These are phyloP conservation scores for Xanthostigma xanthostigma DNA, from an alignment of 2,888 invertebrate genomes.

Conservation along the genomic window DNA sequence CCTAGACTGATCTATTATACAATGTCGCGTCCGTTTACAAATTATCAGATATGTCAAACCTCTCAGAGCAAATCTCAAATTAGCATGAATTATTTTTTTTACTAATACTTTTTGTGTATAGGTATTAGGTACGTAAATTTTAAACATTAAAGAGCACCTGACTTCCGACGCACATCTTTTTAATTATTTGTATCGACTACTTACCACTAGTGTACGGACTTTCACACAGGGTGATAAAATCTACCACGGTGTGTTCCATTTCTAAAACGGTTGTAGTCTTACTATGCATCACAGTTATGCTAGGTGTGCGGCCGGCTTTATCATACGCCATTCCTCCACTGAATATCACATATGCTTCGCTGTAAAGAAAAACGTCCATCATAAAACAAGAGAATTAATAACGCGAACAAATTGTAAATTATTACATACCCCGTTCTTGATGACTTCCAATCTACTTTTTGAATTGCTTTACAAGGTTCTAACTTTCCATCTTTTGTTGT, in stretches of 20 bases:
- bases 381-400: conserved; percentile 4
- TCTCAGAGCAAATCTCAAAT: too few relatives aligned
- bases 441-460: conserved; percentile 91
- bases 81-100: too few relatives aligned
- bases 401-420: not conserved
- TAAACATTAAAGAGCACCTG: too few relatives aligned
- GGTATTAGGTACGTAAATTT: too few relatives aligned
- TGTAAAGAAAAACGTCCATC: conserved; percentile 28
- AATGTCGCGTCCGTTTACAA: too few relatives aligned
- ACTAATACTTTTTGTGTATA: too few relatives aligned
- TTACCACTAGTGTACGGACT: conserved; percentile 85
- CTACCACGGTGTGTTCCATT: conserved; percentile 97
- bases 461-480: conserved; percentile 88
- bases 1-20: too few relatives aligned
- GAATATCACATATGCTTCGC: conserved; percentile 91
- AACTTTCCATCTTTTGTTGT: conserved; percentile 81
- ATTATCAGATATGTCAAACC: too few relatives aligned
- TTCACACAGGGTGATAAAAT: conserved; percentile 92
- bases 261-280: conserved; percentile 95
- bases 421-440: conserved; percentile 59
- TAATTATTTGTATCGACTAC: conserved; percentile 15
- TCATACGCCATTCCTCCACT: conserved; percentile 91
- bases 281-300: conserved; percentile 90
- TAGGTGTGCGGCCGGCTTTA: conserved; percentile 77
- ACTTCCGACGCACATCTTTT: too few relatives aligned